Evolutionary conservation across 2,797 vertebrate genomes (phyloP).

Genomic region (Scleropages formosus): DNA sequence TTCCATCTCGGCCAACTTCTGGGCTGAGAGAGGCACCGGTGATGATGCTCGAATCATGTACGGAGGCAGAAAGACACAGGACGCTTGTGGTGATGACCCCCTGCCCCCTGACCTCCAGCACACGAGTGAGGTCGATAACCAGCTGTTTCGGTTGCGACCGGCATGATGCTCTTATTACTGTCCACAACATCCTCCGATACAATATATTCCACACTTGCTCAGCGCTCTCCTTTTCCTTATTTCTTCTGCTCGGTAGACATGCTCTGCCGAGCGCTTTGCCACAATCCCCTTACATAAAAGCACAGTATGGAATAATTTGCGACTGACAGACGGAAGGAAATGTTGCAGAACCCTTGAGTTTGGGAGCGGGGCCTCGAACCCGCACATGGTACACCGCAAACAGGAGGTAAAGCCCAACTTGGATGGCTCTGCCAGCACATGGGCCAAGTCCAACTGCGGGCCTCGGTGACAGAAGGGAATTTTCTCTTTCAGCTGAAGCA

Average conservation of each 20-base stretch:
- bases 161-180: too few relatives aligned
- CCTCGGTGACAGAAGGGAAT: conserved; percentile 42
- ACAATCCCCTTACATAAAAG: too few relatives aligned
- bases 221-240: neutral
- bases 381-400: neutral
- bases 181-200: neutral
- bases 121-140: too few relatives aligned
- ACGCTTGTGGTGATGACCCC: too few relatives aligned
- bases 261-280: too few relatives aligned
- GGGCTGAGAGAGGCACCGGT: too few relatives aligned
- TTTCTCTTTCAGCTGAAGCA: conserved; percentile 38
- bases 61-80: too few relatives aligned
- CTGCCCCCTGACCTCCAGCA: too few relatives aligned
- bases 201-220: neutral
- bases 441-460: conserved; percentile 38
- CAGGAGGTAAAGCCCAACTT: conserved; percentile 37
- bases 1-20: too few relatives aligned
- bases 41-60: too few relatives aligned
- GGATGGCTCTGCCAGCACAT: conserved; percentile 42
- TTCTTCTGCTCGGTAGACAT: neutral
- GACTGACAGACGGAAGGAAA: neutral
- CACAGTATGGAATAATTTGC: neutral
- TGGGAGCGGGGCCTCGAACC: conserved; percentile 6
- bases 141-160: too few relatives aligned
- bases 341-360: neutral